phyloP scores from a whole-genome alignment of 2,888 invertebrate species.

The Euclidia mi region DNA sequence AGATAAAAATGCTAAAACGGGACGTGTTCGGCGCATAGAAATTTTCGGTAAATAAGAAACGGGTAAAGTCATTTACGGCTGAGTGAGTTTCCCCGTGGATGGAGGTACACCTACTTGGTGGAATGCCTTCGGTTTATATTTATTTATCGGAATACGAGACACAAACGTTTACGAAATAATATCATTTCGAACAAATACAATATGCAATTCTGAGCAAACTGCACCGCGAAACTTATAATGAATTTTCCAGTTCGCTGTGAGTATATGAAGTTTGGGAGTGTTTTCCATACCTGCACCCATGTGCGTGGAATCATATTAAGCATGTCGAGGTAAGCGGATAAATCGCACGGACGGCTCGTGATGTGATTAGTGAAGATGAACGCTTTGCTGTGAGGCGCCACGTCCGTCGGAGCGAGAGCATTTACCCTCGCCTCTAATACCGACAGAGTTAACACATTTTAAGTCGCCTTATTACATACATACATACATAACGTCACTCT shows the following conservation, averaged over 20 bases:
- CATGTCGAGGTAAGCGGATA: constrained; percentile 79
- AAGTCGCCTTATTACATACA: constrained; percentile 16
- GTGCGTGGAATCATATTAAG: constrained; percentile 70
- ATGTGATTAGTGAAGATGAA: constrained; percentile 72
- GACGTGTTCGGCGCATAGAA: constrained; percentile 52
- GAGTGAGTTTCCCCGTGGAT: constrained; percentile 41
- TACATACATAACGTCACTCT: too few relatives aligned
- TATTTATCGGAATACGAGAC: constrained; percentile 52
- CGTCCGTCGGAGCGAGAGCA: constrained; percentile 53
- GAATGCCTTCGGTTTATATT: constrained; percentile 10
- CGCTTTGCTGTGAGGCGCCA: constrained; percentile 60
- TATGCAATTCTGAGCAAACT: constrained; percentile 19
- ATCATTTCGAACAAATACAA: constrained; percentile 15
- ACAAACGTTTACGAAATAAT: constrained; percentile 20
- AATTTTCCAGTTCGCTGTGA: constrained; percentile 27
- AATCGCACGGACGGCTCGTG: constrained; percentile 50
- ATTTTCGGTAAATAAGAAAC: constrained; percentile 61
- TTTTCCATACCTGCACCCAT: constrained; percentile 38
- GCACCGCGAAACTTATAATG: constrained; percentile 36
- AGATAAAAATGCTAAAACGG: constrained; percentile 67
- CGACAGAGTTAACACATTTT: constrained; percentile 31
- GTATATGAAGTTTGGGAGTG: constrained; percentile 31
- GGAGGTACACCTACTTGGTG: constrained; percentile 9
- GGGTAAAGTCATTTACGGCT: constrained; percentile 57
- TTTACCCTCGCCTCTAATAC: constrained; percentile 55